Conservation (phyloP, 2,113 vertebrate species). For the Chaetodon trifascialis region DNA sequence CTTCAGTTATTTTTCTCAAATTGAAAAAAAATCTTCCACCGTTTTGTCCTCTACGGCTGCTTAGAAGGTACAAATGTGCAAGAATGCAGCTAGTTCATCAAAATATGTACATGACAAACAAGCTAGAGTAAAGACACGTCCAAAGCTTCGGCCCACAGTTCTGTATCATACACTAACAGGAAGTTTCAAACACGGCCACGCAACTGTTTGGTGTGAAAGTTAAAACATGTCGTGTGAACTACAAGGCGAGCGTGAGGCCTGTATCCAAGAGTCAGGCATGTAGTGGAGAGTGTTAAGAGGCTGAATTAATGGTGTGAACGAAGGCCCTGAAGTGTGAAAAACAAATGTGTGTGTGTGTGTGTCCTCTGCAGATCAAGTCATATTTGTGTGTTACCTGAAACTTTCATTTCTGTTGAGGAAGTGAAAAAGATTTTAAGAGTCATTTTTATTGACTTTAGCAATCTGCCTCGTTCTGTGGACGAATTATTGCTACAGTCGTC, state of each 20-base stretch:
- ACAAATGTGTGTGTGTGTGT: no score
- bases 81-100: neutral
- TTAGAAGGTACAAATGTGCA: neutral
- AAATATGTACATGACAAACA: no score
- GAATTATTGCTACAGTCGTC: no score
- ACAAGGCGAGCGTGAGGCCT: neutral
- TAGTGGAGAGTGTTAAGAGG: neutral
- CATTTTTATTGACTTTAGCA: no score
- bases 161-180: neutral
- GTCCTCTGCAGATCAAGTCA: neutral
- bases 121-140: no score
- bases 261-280: conserved; percentile 3
- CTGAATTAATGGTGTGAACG: neutral
- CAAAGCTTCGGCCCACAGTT: neutral
- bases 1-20: neutral
- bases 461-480: no score
- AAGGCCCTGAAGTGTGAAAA: neutral
- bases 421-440: neutral
- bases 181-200: neutral
- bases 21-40: neutral
- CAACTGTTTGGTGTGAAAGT: neutral
- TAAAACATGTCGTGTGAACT: neutral
- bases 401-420: neutral
- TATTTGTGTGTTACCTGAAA: neutral
- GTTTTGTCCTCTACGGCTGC: neutral